Percentiles rank a stretch among this genome's conserved stretches.
These are phyloP conservation scores for Australoheros facetus DNA, from an alignment of 2,797 vertebrate species.

Conservation along the genomic window DNA sequence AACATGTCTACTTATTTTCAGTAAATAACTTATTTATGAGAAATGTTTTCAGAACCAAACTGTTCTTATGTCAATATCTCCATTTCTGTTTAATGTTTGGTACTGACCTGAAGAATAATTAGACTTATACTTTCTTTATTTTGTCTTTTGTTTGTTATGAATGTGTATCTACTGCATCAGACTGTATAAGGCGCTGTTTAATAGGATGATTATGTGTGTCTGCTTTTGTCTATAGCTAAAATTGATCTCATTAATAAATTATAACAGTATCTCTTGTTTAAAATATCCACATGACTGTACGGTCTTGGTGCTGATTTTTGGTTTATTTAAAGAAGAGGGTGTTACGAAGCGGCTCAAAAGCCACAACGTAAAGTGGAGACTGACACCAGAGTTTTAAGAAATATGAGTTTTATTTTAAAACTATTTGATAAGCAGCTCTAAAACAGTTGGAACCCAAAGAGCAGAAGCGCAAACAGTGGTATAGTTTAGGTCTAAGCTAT, in stretches of 20 bases:
- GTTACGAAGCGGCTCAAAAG: too few species aligned
- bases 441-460: too few species aligned
- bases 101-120: conserved; percentile 44
- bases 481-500: conserved; percentile 12
- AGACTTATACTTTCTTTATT: conserved; percentile 17
- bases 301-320: neutral
- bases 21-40: conserved; percentile 55
- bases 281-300: neutral
- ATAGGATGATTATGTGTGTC: conserved; percentile 22
- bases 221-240: conserved; percentile 63
- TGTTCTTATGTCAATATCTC: conserved; percentile 42
- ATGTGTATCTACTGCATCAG: conserved; percentile 34
- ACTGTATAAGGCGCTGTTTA: conserved; percentile 41
- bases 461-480: too few species aligned
- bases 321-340: conserved; percentile 9
- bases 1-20: conserved; percentile 30
- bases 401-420: too few species aligned
- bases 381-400: too few species aligned
- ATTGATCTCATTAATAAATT: conserved; percentile 62
- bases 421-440: too few species aligned
- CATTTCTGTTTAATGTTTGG: conserved; percentile 44
- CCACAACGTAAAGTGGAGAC: too few species aligned
- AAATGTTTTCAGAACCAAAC: conserved; percentile 18
- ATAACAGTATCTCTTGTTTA: conserved; percentile 24
- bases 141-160: conserved; percentile 24